These are phyloP conservation scores for Erythrocercus mccallii DNA, from an alignment of 2,113 vertebrate species.

Conservation along the genomic window DNA sequence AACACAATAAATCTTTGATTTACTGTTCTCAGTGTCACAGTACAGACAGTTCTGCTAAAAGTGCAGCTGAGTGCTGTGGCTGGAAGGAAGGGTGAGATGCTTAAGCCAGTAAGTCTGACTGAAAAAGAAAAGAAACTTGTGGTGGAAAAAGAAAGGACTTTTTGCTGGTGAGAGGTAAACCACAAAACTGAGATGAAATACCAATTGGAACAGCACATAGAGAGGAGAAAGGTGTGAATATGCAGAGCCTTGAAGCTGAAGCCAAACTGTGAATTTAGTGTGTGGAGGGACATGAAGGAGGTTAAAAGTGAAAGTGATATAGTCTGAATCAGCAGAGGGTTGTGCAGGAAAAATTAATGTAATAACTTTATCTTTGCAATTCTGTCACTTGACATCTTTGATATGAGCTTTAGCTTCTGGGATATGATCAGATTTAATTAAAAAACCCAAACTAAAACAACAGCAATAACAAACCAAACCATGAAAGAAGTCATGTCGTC, in stretches of 20 bases:
- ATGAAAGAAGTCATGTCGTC: background rate
- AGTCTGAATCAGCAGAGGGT: background rate
- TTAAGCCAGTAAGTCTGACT: background rate
- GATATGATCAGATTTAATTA: background rate
- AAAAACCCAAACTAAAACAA: background rate
- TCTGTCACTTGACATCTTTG: background rate
- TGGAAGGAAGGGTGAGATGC: background rate
- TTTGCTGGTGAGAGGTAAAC: conserved; percentile 4
- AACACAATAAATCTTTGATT: background rate
- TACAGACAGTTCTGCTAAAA: background rate
- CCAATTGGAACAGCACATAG: background rate
- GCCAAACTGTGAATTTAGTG: background rate
- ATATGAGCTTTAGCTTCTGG: background rate
- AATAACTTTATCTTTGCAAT: background rate
- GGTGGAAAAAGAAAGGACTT: background rate
- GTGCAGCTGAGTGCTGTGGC: background rate
- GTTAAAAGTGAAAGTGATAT: background rate
- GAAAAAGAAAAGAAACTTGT: background rate
- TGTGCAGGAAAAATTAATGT: background rate
- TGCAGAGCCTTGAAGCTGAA: background rate
- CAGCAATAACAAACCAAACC: background rate
- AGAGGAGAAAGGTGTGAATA: background rate
- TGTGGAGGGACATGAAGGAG: background rate
- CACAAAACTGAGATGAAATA: background rate
- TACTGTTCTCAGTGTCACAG: background rate